phyloP scores from a whole-genome alignment of 37 sponge, comb jelly and placozoan species.

The Theonella swinhoei region DNA sequence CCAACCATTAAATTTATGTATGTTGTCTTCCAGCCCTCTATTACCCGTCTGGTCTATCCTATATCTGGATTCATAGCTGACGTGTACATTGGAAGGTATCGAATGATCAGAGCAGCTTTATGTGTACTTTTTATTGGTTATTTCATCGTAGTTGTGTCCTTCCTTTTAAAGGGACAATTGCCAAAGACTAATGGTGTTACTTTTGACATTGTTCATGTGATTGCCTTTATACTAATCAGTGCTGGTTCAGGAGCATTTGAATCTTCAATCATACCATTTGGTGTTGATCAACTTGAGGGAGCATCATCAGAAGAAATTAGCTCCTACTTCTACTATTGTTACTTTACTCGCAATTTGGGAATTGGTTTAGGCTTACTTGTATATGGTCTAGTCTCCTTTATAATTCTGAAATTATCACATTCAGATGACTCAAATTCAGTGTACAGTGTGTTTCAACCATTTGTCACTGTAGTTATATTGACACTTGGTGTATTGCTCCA shows the following conservation, averaged over 20 bases:
- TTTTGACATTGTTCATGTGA: background rate
- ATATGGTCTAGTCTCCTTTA: background rate
- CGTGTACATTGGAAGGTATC: slow-evolving; percentile 36
- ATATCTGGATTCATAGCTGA: slow-evolving; percentile 54
- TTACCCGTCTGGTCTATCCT: slow-evolving; percentile 44
- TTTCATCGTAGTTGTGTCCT: background rate
- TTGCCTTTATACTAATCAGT: slow-evolving; percentile 1
- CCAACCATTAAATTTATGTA: background rate
- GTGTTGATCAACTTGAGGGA: slow-evolving; percentile 44
- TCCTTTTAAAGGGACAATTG: background rate
- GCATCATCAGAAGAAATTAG: slow-evolving; percentile 36
- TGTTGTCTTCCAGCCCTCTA: background rate
- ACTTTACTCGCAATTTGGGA: background rate
- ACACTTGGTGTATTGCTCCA: background rate
- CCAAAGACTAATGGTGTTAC: background rate
- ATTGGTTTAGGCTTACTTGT: background rate
- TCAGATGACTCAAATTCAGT: background rate
- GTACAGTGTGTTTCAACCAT: background rate
- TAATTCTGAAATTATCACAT: background rate
- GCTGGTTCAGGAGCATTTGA: slow-evolving; percentile 9
- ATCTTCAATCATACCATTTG: slow-evolving; percentile 28
- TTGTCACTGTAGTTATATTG: background rate
- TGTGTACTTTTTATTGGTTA: slow-evolving; percentile 25
- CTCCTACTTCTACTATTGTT: slow-evolving; percentile 60
- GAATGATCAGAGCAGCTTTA: slow-evolving; percentile 32